Evolutionary conservation across 2,888 invertebrate genomes (phyloP).

Genomic region (Mechanitis messenoides): DNA sequence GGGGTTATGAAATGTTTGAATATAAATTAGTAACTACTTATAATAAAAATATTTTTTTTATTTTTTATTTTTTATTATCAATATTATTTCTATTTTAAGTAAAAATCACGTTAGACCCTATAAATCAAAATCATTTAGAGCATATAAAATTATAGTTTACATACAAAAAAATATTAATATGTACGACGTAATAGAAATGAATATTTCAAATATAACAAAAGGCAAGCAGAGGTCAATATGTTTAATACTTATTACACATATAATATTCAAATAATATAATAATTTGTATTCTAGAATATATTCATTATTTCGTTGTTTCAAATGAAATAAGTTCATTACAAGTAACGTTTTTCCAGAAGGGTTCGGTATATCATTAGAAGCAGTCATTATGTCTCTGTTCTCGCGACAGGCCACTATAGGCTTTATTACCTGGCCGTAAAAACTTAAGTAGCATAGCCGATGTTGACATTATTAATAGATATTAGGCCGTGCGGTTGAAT

Average conservation of each 20-base stretch:
- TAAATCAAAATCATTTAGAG: too few relatives aligned
- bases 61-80: neutral
- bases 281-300: neutral
- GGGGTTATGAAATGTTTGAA: constrained; percentile 20
- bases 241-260: constrained; percentile 1
- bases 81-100: neutral
- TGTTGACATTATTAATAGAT: constrained; percentile 26
- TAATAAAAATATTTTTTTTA: neutral
- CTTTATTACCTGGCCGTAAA: constrained; percentile 24
- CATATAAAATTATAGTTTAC: too few relatives aligned
- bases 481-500: constrained; percentile 21
- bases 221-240: neutral
- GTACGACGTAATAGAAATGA: neutral
- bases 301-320: constrained; percentile 1
- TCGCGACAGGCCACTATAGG: constrained; percentile 15
- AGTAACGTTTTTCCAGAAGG: constrained; percentile 15
- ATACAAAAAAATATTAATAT: neutral
- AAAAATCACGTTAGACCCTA: too few relatives aligned
- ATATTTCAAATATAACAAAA: neutral
- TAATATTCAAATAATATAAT: neutral
- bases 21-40: constrained; percentile 11
- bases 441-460: constrained; percentile 21
- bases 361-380: constrained; percentile 19
- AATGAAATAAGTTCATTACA: constrained; percentile 8
- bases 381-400: constrained; percentile 18